These are phyloP conservation scores for Apocrypta bakeri DNA, from an alignment of 1,140 invertebrate genomes.

Conservation along the genomic window DNA sequence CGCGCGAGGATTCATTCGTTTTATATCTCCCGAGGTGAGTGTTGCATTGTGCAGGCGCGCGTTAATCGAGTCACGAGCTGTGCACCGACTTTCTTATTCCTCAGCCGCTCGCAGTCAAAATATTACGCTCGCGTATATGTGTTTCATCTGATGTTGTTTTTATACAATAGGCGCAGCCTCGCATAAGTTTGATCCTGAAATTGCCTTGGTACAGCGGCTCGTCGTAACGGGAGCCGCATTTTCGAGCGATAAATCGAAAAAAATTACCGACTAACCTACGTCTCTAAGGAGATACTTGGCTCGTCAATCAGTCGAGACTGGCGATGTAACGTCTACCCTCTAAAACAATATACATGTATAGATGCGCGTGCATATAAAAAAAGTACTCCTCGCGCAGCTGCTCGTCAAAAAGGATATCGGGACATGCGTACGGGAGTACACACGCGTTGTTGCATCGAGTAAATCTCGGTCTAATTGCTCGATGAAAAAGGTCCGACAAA, in stretches of 20 bases:
- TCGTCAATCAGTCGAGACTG: slow-evolving; percentile 1
- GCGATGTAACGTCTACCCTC: background rate
- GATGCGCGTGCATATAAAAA: too few relatives aligned
- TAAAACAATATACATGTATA: slow-evolving; percentile 12
- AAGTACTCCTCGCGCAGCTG: too few relatives aligned
- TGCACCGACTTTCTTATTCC: background rate
- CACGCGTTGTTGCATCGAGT: slow-evolving; percentile 60
- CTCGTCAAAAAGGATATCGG: background rate
- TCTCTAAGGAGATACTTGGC: background rate
- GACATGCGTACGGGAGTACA: too few relatives aligned
- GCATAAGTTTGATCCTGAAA: too few relatives aligned
- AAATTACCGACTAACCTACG: background rate
- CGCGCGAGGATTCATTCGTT: background rate
- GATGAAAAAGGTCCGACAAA: slow-evolving; percentile 69
- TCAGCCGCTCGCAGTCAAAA: background rate
- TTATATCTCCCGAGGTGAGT: background rate
- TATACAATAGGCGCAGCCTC: background rate
- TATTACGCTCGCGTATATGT: background rate
- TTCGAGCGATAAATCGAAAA: background rate
- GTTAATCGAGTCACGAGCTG: slow-evolving; percentile 45
- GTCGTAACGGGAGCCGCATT: background rate
- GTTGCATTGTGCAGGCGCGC: slow-evolving; percentile 37
- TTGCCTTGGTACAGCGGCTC: too few relatives aligned
- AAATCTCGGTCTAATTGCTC: slow-evolving; percentile 71
- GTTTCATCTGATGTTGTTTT: background rate